These are phyloP conservation scores for Cistogaster globosa DNA, from an alignment of 2,888 invertebrate genomes.

Conservation along the genomic window DNA sequence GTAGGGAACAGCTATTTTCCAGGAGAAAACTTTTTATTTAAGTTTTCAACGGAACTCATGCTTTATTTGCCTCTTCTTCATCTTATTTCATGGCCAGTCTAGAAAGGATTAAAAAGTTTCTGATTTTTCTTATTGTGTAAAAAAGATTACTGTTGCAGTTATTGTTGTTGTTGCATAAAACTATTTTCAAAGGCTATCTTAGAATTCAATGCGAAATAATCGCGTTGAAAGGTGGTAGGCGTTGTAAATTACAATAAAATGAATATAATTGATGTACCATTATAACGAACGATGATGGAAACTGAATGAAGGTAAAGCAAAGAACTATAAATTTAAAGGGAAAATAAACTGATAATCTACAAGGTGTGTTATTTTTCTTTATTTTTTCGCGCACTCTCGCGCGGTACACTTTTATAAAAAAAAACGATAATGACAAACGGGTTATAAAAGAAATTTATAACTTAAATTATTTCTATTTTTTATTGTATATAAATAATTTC, in stretches of 20 bases:
- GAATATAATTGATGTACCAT: constrained; percentile 72
- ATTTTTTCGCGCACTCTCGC: not conserved
- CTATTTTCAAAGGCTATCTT: constrained; percentile 64
- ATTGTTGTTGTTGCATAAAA: constrained; percentile 6
- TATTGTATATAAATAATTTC: constrained; percentile 29
- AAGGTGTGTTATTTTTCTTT: constrained; percentile 23
- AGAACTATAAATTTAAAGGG: constrained; percentile 48
- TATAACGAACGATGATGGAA: constrained; percentile 48
- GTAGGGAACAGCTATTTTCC: constrained; percentile 66
- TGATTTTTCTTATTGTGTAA: constrained; percentile 51
- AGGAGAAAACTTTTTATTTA: constrained; percentile 64
- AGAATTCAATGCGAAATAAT: constrained; percentile 65
- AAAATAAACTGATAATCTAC: constrained; percentile 60
- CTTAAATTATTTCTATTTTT: constrained; percentile 8
- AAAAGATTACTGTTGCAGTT: not conserved
- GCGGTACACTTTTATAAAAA: constrained; percentile 15
- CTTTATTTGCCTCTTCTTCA: constrained; percentile 22
- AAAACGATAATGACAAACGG: constrained; percentile 46
- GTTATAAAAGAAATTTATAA: not conserved
- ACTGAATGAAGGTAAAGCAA: constrained; percentile 33
- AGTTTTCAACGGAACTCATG: constrained; percentile 67
- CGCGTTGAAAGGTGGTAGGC: constrained; percentile 72
- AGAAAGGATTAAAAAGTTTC: constrained; percentile 54
- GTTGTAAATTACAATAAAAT: constrained; percentile 72
- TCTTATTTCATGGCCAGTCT: constrained; percentile 7